Evolutionary conservation across 2,113 vertebrate species (phyloP).

Genomic region (Rana temporaria): DNA sequence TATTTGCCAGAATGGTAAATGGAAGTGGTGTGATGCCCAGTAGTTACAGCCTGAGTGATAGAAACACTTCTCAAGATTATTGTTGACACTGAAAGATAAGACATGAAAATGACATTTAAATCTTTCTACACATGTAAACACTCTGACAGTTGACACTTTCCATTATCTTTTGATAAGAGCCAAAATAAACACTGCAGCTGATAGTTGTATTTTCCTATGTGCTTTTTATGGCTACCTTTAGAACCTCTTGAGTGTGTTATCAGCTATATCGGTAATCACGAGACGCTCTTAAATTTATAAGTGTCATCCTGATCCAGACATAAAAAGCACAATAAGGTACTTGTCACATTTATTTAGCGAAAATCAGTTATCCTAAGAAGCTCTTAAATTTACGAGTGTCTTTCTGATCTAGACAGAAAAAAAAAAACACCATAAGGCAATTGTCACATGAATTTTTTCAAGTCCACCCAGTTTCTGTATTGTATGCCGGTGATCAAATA

Average conservation of each 20-base stretch:
- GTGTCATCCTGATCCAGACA: background rate
- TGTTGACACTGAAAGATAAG: slow-evolving; percentile 1
- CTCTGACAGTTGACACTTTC: slow-evolving; percentile 13
- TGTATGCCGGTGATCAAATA: no score
- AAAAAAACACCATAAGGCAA: no score
- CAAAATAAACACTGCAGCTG: slow-evolving; percentile 8
- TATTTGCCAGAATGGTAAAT: background rate
- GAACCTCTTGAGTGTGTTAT: background rate
- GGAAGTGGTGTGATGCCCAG: background rate
- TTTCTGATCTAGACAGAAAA: no score
- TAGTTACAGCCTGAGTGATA: background rate
- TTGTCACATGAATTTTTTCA: no score
- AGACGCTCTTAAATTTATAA: background rate
- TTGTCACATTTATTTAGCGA: no score
- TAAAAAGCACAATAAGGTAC: no score
- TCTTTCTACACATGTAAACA: background rate
- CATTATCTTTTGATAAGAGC: slow-evolving; percentile 15
- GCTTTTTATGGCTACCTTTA: background rate
- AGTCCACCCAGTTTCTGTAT: no score
- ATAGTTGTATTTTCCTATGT: slow-evolving; percentile 4
- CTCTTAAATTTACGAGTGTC: no score
- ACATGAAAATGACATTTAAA: slow-evolving; percentile 28
- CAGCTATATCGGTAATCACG: background rate
- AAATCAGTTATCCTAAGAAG: no score
- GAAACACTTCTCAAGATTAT: background rate